Conservation (phyloP, 2,888 invertebrate species). For the Plebejus anna region DNA sequence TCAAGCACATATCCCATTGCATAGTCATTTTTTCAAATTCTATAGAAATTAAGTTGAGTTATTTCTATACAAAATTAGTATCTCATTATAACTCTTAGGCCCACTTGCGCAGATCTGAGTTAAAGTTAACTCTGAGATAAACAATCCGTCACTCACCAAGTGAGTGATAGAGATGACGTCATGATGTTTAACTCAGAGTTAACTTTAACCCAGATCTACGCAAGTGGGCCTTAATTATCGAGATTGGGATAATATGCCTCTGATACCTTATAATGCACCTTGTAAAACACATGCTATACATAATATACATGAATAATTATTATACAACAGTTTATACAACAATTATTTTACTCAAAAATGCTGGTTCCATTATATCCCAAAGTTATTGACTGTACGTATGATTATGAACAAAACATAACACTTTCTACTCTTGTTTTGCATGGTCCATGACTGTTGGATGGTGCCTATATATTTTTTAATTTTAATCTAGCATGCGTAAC, state of each 20-base stretch:
- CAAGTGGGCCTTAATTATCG: background rate
- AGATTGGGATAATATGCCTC: background rate
- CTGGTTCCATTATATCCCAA: background rate
- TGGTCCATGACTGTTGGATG: background rate
- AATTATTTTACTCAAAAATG: constrained; percentile 16
- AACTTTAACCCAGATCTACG: no score
- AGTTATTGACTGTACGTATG: background rate
- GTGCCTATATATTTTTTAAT: background rate
- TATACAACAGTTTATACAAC: background rate
- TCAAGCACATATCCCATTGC: background rate
- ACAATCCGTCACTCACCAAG: no score
- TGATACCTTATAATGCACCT: background rate
- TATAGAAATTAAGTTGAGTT: background rate
- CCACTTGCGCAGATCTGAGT: no score
- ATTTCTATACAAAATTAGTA: background rate
- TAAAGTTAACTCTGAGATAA: no score
- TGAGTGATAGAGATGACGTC: no score
- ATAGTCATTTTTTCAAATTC: no score
- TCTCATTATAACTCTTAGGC: background rate
- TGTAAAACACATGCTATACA: constrained; percentile 24
- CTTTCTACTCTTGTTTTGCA: background rate
- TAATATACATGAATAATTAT: background rate
- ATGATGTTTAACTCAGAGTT: no score
- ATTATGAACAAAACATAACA: no score
- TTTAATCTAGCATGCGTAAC: background rate